Conservation (phyloP, 1,140 invertebrate species). For the Euura saliciscinereae region DNA sequence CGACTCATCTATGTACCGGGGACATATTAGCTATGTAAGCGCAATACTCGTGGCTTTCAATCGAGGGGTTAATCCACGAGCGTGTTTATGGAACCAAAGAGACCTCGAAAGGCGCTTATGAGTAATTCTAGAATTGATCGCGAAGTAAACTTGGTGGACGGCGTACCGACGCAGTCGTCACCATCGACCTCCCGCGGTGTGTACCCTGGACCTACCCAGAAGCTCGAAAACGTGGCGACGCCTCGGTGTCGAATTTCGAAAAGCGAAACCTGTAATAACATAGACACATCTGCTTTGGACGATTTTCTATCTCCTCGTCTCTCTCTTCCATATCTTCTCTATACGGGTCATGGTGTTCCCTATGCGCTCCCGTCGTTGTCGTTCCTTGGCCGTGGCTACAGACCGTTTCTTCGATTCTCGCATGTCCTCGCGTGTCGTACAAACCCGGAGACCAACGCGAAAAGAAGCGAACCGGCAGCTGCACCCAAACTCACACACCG, state of each 20-base stretch:
- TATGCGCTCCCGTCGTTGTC: not conserved
- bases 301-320: slow-evolving; percentile 34
- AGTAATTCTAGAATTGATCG: too few species aligned
- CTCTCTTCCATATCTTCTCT: slow-evolving; percentile 13
- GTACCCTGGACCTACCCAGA: too few species aligned
- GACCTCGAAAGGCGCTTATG: too few species aligned
- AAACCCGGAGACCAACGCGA: not conserved
- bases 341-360: not conserved
- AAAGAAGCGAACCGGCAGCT: not conserved
- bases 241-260: slow-evolving; percentile 40
- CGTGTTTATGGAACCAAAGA: too few species aligned
- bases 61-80: too few species aligned
- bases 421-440: not conserved
- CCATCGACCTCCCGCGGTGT: too few species aligned
- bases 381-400: not conserved
- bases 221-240: too few species aligned
- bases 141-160: too few species aligned
- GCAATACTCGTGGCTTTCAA: too few species aligned
- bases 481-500: not conserved
- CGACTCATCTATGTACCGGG: too few species aligned
- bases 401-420: slow-evolving; percentile 3
- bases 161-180: too few species aligned
- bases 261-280: slow-evolving; percentile 50
- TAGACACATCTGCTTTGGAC: slow-evolving; percentile 42
- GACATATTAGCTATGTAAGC: too few species aligned